These are phyloP conservation scores for Cenopis cana DNA, from an alignment of 2,888 invertebrate species.

Conservation along the genomic window DNA sequence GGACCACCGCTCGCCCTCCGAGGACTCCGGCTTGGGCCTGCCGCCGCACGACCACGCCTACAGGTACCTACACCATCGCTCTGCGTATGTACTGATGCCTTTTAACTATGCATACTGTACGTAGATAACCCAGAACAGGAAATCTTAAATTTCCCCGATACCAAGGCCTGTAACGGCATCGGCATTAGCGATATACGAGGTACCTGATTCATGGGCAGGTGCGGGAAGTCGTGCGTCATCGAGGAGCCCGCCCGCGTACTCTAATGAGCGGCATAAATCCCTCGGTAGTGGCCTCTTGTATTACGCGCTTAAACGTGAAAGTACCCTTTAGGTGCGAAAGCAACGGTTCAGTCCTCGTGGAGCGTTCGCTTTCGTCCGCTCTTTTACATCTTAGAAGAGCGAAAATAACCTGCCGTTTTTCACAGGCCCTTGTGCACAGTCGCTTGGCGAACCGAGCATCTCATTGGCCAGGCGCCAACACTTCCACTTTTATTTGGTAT, in stretches of 20 bases:
- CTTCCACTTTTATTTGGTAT: slow-evolving; percentile 74
- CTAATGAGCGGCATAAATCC: slow-evolving; percentile 69
- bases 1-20: slow-evolving; percentile 94
- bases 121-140: slow-evolving; percentile 1
- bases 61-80: slow-evolving; percentile 83
- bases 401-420: slow-evolving; percentile 69
- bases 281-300: slow-evolving; percentile 59
- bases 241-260: slow-evolving; percentile 43
- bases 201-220: slow-evolving; percentile 31
- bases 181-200: slow-evolving; percentile 1
- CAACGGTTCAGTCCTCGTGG: slow-evolving; percentile 71
- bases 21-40: slow-evolving; percentile 97
- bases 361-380: slow-evolving; percentile 73
- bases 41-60: slow-evolving; percentile 89
- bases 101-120: neutral
- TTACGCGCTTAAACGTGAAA: slow-evolving; percentile 67
- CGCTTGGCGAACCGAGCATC: slow-evolving; percentile 61
- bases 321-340: slow-evolving; percentile 70
- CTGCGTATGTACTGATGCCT: slow-evolving; percentile 39
- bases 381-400: slow-evolving; percentile 70
- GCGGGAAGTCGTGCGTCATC: slow-evolving; percentile 25
- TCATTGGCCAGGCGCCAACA: slow-evolving; percentile 77
- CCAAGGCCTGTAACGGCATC: slow-evolving; percentile 9
- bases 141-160: slow-evolving; percentile 2
- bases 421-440: slow-evolving; percentile 63